phyloP scores from a whole-genome alignment of 2,888 invertebrate genomes.

The Ochropleura leucogaster region DNA sequence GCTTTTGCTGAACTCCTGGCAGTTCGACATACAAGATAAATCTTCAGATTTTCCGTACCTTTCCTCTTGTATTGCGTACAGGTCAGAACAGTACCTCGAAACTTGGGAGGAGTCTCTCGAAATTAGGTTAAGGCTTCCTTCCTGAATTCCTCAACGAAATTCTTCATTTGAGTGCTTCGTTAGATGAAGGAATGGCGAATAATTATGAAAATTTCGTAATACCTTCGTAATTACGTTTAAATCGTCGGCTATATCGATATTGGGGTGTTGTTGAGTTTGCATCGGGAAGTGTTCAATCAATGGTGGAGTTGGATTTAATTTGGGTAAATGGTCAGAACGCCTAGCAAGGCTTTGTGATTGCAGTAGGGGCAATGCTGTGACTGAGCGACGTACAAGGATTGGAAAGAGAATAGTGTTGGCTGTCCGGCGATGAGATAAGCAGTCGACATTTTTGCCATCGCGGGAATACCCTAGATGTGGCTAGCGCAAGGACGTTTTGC shows the following conservation, averaged over 20 bases:
- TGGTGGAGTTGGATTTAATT: background rate
- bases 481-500: no score
- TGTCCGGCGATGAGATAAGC: no score
- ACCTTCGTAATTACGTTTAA: constrained; percentile 61
- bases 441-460: no score
- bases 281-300: constrained; percentile 19
- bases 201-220: constrained; percentile 68
- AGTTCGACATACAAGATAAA: no score
- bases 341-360: no score
- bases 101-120: constrained; percentile 19
- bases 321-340: background rate
- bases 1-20: no score
- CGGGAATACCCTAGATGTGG: no score
- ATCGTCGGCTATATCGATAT: constrained; percentile 45
- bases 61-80: constrained; percentile 20
- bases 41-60: background rate
- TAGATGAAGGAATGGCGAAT: constrained; percentile 62
- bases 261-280: constrained; percentile 16
- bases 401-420: no score
- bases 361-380: no score
- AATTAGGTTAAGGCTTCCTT: constrained; percentile 65
- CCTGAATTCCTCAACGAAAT: constrained; percentile 65
- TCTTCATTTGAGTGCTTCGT: constrained; percentile 67
- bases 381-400: no score
- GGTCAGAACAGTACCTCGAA: constrained; percentile 39